phyloP scores from a whole-genome alignment of 2,888 invertebrate species.

The Chouioia cunea region DNA sequence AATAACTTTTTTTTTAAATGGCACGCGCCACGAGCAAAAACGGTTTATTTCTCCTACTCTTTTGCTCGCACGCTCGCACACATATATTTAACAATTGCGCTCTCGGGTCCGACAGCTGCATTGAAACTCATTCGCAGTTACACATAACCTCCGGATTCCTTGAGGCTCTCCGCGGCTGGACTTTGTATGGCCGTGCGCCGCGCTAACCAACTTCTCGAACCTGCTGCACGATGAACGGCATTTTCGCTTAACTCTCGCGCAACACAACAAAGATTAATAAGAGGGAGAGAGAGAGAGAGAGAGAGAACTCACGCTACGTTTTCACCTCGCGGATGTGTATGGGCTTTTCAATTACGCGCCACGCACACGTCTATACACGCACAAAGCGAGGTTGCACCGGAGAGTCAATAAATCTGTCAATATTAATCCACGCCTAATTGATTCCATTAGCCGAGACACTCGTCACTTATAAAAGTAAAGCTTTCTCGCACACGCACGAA shows the following conservation, averaged over 20 bases:
- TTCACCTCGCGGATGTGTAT: slow-evolving; percentile 33
- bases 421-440: slow-evolving; percentile 60
- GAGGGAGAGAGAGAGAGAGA: slow-evolving; percentile 18
- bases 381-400: slow-evolving; percentile 49
- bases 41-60: no score
- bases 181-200: slow-evolving; percentile 48
- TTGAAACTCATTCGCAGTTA: slow-evolving; percentile 26
- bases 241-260: slow-evolving; percentile 12
- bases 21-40: no score
- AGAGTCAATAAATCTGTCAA: slow-evolving; percentile 61
- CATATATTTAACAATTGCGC: no score
- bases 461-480: neutral
- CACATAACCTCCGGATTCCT: no score
- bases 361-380: slow-evolving; percentile 45
- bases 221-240: slow-evolving; percentile 26
- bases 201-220: slow-evolving; percentile 29
- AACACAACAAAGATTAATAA: slow-evolving; percentile 42
- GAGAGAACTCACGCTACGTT: slow-evolving; percentile 15
- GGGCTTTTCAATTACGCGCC: slow-evolving; percentile 53
- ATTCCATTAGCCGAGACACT: slow-evolving; percentile 54
- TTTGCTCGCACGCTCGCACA: no score
- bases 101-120: neutral
- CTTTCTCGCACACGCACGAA: neutral
- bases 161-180: slow-evolving; percentile 7
- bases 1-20: no score